Base-by-base conservation (phyloP, 2,888 invertebrate species). In the Apodemia zela region DNA sequence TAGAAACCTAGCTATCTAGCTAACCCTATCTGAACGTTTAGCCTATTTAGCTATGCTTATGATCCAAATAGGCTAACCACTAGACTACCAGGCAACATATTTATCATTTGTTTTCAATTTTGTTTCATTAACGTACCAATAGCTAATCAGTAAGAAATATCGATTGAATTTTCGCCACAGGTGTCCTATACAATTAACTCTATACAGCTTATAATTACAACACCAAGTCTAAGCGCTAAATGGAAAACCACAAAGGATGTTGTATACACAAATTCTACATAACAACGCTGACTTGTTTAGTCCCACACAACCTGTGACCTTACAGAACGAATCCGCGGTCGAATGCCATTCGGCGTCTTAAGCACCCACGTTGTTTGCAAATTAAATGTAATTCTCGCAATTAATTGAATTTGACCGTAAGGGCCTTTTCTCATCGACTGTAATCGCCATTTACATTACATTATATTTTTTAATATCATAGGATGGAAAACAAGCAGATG, bases 261-360 rank as follows among this genome's bases (percentile, higher is more conserved):
- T 15, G n/a, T 45, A 2, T 45, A n/a, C 51, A 51, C 51, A 51
- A 51, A 51, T 3, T 4, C 18, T 21, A 21, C 11, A 17, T 21
- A 49, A 51, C 51, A 51, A 21, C 21, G 51, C 17, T 21, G 54
- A 13, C 51, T 54, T 54, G 54, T 54, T 54, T 11, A 54, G 25
- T 25, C 54, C 54, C 54, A 54, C 54, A 54, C 54, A 21, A 54
- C 25, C 54, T 18, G 54, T 54, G 54, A 54, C 54, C 54, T 54
- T 54, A 25, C 54, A 25, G 25, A 25, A 25, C 61, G n/a, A 54
- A 62, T 62, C 62, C 57, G 54, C 62, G 51, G 54, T 38, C 35
- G 62, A 62, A 49, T 62, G 62, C 62, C 74, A 77, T 78, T 78
- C 73, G 69, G 79, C 76, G 74, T 79, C 80, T 71, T 73, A 71